A percentile compares a stretch with the other conserved stretches of the same genome.
These are phyloP conservation scores for Pseudorasbora parva DNA, from an alignment of 2,113 vertebrate species.

Conservation along the genomic window DNA sequence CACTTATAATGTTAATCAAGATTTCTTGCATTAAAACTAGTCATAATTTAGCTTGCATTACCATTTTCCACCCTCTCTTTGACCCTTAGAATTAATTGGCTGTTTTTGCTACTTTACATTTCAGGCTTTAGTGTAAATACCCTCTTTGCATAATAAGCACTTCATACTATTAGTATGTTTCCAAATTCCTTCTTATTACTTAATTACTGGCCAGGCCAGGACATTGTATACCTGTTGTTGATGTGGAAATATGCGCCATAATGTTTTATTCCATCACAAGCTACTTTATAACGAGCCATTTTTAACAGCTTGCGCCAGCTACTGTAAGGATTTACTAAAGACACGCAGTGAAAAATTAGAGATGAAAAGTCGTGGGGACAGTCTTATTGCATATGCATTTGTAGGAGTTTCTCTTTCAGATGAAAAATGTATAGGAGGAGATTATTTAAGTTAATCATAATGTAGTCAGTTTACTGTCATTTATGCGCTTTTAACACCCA, in stretches of 20 bases:
- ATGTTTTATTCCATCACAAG: background rate
- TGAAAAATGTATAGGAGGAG: too few relatives aligned
- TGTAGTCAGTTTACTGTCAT: too few relatives aligned
- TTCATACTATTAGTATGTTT: background rate
- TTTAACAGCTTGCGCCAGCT: too few relatives aligned
- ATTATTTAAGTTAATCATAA: too few relatives aligned
- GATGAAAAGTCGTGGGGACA: too few relatives aligned
- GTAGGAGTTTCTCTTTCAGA: too few relatives aligned
- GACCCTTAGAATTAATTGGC: background rate
- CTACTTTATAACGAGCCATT: background rate
- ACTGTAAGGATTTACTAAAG: too few relatives aligned
- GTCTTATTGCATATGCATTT: too few relatives aligned
- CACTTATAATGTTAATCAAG: slow-evolving; percentile 1
- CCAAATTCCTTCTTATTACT: background rate
- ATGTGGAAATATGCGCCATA: background rate
- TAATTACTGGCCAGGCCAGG: background rate
- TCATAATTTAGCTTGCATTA: slow-evolving; percentile 1
- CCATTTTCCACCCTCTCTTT: background rate
- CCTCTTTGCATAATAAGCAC: background rate
- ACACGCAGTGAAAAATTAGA: too few relatives aligned
- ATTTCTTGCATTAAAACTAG: background rate
- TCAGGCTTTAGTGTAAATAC: background rate
- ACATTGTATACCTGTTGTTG: background rate
- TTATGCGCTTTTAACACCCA: too few relatives aligned
- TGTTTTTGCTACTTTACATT: slow-evolving; percentile 22